These are phyloP conservation scores for Ochropacha duplaris DNA, from an alignment of 2,888 invertebrate genomes.

Conservation along the genomic window DNA sequence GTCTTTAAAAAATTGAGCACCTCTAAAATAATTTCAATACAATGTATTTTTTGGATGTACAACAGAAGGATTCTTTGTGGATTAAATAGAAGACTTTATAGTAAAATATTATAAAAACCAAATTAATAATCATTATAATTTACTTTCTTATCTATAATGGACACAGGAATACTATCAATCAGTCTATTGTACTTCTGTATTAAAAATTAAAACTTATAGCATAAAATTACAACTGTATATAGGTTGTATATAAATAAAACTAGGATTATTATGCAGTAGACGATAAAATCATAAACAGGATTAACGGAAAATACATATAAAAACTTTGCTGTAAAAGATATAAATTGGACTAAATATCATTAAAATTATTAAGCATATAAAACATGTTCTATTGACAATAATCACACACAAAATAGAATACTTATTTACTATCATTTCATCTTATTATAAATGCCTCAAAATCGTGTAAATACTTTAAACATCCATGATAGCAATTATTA, in stretches of 20 bases:
- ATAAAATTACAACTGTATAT: slow-evolving; percentile 9
- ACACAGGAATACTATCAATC: not conserved
- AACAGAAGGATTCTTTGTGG: not conserved
- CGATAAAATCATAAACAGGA: not conserved
- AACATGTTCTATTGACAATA: not conserved
- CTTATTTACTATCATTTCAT: not conserved
- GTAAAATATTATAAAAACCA: not conserved
- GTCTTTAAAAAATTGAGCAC: not conserved
- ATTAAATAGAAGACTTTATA: not conserved
- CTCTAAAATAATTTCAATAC: not conserved
- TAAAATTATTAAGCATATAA: not conserved
- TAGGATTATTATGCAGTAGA: not conserved
- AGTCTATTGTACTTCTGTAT: not conserved
- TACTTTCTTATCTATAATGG: not conserved
- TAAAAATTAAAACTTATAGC: not conserved
- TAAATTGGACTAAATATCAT: not conserved
- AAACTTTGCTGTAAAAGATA: too few species aligned
- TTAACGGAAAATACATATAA: not conserved
- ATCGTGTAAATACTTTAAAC: not conserved
- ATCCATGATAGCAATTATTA: not conserved
- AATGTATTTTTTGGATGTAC: not conserved
- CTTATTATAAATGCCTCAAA: slow-evolving; percentile 1
- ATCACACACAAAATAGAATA: not conserved
- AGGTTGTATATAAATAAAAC: slow-evolving; percentile 5
- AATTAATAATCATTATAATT: not conserved